phyloP scores from a whole-genome alignment of 1,140 invertebrate genomes.

The Pseudoatta argentina region DNA sequence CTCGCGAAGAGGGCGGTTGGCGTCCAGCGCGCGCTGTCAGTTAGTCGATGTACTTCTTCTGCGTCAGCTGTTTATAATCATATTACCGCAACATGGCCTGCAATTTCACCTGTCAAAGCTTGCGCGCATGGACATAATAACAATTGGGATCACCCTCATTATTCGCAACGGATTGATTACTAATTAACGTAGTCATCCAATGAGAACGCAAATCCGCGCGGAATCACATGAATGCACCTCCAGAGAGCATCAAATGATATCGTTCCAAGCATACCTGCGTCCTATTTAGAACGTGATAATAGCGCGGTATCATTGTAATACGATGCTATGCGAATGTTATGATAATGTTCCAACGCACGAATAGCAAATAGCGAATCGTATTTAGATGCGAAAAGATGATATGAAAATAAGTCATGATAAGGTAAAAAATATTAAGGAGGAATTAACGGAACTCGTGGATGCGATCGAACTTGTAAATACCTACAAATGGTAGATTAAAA shows the following conservation, averaged over 20 bases:
- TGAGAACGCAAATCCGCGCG: slow-evolving; percentile 10
- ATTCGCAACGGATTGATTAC: slow-evolving; percentile 72
- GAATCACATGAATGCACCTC: neutral
- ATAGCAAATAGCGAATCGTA: neutral
- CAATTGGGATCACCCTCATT: slow-evolving; percentile 63
- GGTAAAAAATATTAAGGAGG: neutral
- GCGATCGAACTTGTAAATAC: slow-evolving; percentile 28
- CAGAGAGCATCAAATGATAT: slow-evolving; percentile 29
- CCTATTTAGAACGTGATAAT: slow-evolving; percentile 32
- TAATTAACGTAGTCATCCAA: slow-evolving; percentile 68
- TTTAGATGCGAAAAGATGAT: neutral
- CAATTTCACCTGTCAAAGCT: slow-evolving; percentile 66
- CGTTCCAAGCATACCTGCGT: slow-evolving; percentile 6
- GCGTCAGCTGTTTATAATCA: slow-evolving; percentile 61
- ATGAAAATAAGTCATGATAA: neutral
- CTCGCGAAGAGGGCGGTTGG: slow-evolving; percentile 43
- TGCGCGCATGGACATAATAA: slow-evolving; percentile 9
- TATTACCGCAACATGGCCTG: slow-evolving; percentile 49
- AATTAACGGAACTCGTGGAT: slow-evolving; percentile 10
- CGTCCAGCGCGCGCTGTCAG: slow-evolving; percentile 10
- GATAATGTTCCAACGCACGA: neutral
- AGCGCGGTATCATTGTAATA: slow-evolving; percentile 13
- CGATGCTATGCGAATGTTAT: no score
- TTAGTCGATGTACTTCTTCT: slow-evolving; percentile 47
- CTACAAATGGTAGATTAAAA: slow-evolving; percentile 12